These are phyloP conservation scores for Elegia similella DNA, from an alignment of 2,888 invertebrate genomes.

Conservation along the genomic window DNA sequence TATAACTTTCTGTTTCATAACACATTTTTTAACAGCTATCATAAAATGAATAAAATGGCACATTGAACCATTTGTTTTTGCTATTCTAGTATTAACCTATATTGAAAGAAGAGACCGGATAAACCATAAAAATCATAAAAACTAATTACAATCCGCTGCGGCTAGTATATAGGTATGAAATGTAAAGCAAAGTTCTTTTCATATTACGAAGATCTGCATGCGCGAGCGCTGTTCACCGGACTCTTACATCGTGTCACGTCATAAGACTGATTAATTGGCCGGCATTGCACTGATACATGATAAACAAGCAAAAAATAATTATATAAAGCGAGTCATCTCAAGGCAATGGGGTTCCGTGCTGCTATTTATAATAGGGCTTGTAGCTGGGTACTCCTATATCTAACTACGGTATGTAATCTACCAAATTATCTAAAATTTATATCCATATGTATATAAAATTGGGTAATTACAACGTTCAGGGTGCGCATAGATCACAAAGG, in stretches of 20 bases:
- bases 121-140: not conserved
- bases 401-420: too few relatives aligned
- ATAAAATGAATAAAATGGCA: too few relatives aligned
- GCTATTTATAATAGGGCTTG: not conserved
- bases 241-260: constrained; percentile 68
- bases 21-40: too few relatives aligned
- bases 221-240: constrained; percentile 29
- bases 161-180: not conserved
- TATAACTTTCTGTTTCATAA: too few relatives aligned
- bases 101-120: not conserved
- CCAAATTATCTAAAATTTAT: too few relatives aligned
- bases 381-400: too few relatives aligned
- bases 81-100: too few relatives aligned
- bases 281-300: constrained; percentile 46
- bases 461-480: too few relatives aligned
- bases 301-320: constrained; percentile 41
- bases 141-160: not conserved
- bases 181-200: not conserved
- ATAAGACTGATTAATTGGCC: constrained; percentile 76
- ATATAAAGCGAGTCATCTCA: not conserved
- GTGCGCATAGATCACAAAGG: too few relatives aligned
- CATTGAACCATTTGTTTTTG: too few relatives aligned
- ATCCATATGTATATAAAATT: too few relatives aligned
- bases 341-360: not conserved
- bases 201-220: constrained; percentile 39